Conservation (phyloP, 2,113 vertebrate genomes). For the Aphelocoma coerulescens region DNA sequence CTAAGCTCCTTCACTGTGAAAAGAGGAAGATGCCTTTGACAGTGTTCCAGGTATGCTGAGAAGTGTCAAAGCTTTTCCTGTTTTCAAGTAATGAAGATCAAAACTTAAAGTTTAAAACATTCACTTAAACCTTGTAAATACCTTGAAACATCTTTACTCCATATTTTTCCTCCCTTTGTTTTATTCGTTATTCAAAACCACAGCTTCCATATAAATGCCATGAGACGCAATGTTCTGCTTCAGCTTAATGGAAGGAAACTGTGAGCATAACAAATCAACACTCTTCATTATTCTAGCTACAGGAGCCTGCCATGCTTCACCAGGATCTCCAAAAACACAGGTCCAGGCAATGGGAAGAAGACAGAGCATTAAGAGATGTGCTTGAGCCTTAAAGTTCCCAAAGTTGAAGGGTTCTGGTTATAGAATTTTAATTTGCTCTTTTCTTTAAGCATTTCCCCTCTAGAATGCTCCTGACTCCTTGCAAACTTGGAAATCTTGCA, state of each 20-base stretch:
- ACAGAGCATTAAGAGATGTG: neutral
- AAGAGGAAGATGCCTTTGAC: neutral
- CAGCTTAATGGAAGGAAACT: neutral
- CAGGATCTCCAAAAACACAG: neutral
- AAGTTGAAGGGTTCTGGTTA: neutral
- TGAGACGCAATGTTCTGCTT: neutral
- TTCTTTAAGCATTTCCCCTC: neutral
- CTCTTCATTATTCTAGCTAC: neutral
- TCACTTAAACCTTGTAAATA: neutral
- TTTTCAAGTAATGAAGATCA: neutral
- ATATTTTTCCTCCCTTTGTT: neutral
- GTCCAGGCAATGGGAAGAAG: neutral
- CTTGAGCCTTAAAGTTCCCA: neutral
- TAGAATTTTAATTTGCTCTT: neutral
- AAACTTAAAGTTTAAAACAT: neutral
- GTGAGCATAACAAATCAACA: neutral
- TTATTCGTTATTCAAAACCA: rapidly evolving
- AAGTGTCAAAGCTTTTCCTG: neutral
- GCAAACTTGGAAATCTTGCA: neutral
- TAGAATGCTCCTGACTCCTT: neutral
- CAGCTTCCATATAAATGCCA: neutral
- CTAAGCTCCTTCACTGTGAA: neutral
- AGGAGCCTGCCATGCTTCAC: neutral
- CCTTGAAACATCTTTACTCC: neutral
- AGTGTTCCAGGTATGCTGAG: neutral